A percentile compares a stretch with the other conserved stretches of the same genome.
Conservation (phyloP, 1,140 invertebrate species). For the Aplysia californica region DNA sequence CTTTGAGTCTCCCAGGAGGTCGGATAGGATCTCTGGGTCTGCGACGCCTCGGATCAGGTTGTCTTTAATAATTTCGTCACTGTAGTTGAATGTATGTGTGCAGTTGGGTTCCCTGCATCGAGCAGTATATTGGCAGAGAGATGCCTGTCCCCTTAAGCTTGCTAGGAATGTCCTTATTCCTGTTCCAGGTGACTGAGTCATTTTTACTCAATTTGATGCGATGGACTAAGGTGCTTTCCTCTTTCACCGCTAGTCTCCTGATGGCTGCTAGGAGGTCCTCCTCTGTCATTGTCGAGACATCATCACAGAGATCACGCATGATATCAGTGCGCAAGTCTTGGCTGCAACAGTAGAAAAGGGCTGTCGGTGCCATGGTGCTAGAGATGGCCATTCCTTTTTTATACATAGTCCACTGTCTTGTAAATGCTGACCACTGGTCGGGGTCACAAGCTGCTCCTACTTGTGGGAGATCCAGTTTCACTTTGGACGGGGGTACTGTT, state of each 20-base stretch:
- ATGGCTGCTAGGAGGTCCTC: conserved; percentile 36
- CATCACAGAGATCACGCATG: conserved; percentile 29
- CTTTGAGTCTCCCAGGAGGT: conserved; percentile 35
- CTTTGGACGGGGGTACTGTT: conserved; percentile 1
- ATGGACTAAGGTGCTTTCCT: conserved; percentile 42
- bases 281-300: conserved; percentile 26
- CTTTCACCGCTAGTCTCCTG: conserved; percentile 29
- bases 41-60: conserved; percentile 31
- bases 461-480: conserved; percentile 29
- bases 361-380: background rate
- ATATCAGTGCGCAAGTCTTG: conserved; percentile 32
- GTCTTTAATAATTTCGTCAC: conserved; percentile 32
- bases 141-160: conserved; percentile 25
- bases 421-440: conserved; percentile 36
- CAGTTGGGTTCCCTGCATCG: conserved; percentile 23
- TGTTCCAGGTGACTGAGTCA: conserved; percentile 39
- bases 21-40: conserved; percentile 27
- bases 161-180: conserved; percentile 31
- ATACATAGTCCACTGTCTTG: conserved; percentile 20
- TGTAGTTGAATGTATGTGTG: conserved; percentile 29
- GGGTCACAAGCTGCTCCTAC: conserved; percentile 26
- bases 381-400: background rate
- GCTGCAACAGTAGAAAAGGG: conserved; percentile 42
- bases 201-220: conserved; percentile 34
- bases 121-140: conserved; percentile 30